Evolutionary conservation across 2,888 invertebrate genomes (phyloP).

Genomic region (Acronicta aceris): DNA sequence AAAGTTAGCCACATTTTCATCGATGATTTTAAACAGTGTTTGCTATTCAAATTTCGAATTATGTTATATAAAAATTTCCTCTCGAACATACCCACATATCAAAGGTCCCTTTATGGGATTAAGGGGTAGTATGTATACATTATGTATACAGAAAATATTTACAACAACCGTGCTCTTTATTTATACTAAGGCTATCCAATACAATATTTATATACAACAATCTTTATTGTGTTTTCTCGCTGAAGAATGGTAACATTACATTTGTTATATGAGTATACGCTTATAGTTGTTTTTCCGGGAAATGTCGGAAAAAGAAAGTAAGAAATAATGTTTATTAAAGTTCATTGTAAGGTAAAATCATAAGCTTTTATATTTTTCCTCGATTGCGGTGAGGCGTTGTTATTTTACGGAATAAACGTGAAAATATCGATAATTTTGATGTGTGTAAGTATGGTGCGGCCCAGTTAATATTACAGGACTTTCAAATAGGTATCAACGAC

Average conservation of each 20-base stretch:
- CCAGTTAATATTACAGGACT: constrained; percentile 84
- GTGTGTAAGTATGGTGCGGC: constrained; percentile 62
- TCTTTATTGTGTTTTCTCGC: constrained; percentile 41
- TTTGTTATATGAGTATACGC: constrained; percentile 25
- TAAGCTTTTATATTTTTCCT: not conserved
- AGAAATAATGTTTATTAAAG: constrained; percentile 1
- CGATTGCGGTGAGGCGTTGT: not conserved
- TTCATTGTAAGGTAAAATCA: constrained; percentile 4
- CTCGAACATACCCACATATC: constrained; percentile 19
- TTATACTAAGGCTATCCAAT: constrained; percentile 50
- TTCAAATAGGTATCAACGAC: constrained; percentile 86
- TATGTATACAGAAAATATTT: constrained; percentile 41
- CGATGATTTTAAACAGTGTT: not conserved
- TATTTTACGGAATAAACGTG: constrained; percentile 22
- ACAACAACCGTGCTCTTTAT: constrained; percentile 29
- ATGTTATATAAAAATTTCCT: constrained; percentile 13
- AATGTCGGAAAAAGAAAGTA: constrained; percentile 9
- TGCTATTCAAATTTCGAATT: not conserved
- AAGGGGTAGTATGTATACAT: constrained; percentile 33
- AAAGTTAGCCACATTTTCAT: too few relatives aligned
- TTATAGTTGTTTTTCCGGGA: constrained; percentile 13
- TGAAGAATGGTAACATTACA: constrained; percentile 41
- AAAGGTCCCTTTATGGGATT: constrained; percentile 37
- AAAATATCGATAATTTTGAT: constrained; percentile 70
- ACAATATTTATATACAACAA: constrained; percentile 50